These are phyloP conservation scores for Stomatorhinus ivindoensis DNA, from an alignment of 2,113 vertebrate species.

Conservation along the genomic window DNA sequence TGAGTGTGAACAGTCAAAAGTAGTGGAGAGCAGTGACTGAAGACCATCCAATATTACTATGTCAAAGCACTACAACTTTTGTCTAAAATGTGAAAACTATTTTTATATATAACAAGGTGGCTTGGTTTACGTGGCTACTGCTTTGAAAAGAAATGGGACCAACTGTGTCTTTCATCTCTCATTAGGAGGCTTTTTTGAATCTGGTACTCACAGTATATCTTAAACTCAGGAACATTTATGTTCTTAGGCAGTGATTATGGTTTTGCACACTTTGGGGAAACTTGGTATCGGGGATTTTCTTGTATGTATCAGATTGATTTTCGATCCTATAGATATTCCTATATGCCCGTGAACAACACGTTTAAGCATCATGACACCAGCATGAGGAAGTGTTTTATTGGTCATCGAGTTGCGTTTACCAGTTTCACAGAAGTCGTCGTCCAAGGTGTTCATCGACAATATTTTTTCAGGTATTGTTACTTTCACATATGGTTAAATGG, in stretches of 20 bases:
- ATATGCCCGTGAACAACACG: neutral
- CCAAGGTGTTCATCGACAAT: neutral
- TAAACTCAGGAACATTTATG: conserved; percentile 1
- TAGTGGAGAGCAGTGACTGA: neutral
- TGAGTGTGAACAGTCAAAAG: neutral
- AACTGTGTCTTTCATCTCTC: conserved; percentile 8
- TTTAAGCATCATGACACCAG: neutral
- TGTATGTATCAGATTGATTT: conserved; percentile 2
- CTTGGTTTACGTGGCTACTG: neutral
- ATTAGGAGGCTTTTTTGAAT: conserved; percentile 2
- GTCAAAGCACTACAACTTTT: neutral
- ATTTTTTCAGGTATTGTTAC: neutral
- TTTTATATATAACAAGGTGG: neutral
- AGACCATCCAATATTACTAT: neutral
- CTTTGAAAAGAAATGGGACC: neutral
- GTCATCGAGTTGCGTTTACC: neutral
- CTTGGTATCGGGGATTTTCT: neutral
- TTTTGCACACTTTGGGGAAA: conserved; percentile 8
- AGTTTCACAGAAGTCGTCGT: neutral
- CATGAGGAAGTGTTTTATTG: neutral
- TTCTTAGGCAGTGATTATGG: conserved; percentile 1
- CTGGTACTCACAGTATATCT: neutral
- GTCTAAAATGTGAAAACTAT: neutral
- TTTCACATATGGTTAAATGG: neutral
- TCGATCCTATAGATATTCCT: neutral